A percentile compares a stretch with the other conserved stretches of the same genome.
Conservation (phyloP, 2,888 invertebrate genomes). For the Xiphydria camelus region DNA sequence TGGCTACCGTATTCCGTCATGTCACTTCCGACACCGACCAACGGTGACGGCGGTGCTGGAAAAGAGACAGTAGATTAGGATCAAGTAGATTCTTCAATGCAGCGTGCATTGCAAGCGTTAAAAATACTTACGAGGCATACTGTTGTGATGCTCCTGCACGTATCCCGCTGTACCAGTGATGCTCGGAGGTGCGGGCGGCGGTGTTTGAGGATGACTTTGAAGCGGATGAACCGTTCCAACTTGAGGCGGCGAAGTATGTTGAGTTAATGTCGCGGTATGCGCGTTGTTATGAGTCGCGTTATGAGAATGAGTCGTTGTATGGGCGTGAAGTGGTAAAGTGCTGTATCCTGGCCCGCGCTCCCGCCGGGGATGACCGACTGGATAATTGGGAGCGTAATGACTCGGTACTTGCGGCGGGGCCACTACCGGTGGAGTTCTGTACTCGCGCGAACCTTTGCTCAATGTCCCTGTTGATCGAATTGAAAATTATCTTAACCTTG, state of each 20-base stretch:
- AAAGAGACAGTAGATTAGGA: no score
- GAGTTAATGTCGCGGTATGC: conserved; percentile 53
- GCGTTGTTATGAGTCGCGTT: conserved; percentile 36
- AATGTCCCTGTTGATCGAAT: conserved; percentile 65
- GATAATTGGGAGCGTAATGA: conserved; percentile 95
- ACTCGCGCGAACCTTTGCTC: conserved; percentile 80
- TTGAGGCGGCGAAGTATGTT: conserved; percentile 63
- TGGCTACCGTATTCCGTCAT: conserved; percentile 61
- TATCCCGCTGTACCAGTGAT: conserved; percentile 55
- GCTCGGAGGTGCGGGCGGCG: conserved; percentile 69
- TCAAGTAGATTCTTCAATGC: not conserved
- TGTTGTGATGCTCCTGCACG: conserved; percentile 65
- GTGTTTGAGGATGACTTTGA: conserved; percentile 67
- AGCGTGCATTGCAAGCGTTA: conserved; percentile 9
- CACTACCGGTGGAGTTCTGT: conserved; percentile 94
- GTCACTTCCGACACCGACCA: conserved; percentile 71
- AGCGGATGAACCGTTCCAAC: conserved; percentile 89
- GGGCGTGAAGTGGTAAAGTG: conserved; percentile 71
- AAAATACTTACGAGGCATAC: conserved; percentile 80
- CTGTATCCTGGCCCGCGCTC: conserved; percentile 82
- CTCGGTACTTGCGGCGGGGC: conserved; percentile 97
- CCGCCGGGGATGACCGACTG: conserved; percentile 76
- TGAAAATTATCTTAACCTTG: conserved; percentile 45
- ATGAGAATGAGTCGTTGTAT: conserved; percentile 44
- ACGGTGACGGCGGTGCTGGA: conserved; percentile 81